Base-by-base conservation (phyloP, 2,113 vertebrate genomes). In the Ranitomeya variabilis region DNA sequence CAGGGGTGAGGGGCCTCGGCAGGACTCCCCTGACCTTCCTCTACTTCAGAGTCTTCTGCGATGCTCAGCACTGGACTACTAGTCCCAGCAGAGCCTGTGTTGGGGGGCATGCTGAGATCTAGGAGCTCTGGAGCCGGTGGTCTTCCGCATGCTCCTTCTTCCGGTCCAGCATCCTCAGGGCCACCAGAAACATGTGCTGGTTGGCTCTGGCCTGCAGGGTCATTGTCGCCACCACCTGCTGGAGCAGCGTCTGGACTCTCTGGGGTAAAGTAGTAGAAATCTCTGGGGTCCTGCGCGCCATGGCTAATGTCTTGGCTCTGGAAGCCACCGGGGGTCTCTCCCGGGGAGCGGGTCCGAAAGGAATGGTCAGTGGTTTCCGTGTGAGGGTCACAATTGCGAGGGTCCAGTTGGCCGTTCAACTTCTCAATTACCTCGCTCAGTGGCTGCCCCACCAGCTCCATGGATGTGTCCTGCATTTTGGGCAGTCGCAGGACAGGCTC, bases 181-280 rank as follows among this genome's bases (percentile, higher is more conserved):
- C 97, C 86, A 98, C 96, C 90, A 96, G 93, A 90, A 96, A 97
- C 93, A 99, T 97, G 92, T 93, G 96, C 91, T 91, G 95, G 92
- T 95, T 97, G 95, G 95, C 97, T 90, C 96, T 93, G 89, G 97
- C 97, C 95, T 99, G 97, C 15, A 99, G 93, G 0, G 97, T 99
- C 98, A 99, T 98, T 80, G 97, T 96, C 54, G 97, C 98, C 85
- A 95, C 97, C 92, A 99, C 97, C 90, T 94, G 96, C 23, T 95
- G 95, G 71, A 97, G 92, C 90, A 98, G 95, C 4, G 90, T 95
- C 95, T 97, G 97, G 94, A 99, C 97, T 96, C 96, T 96, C 93
- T 0, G 96, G 1, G 96, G 98, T 96, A 98, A 97, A 97, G 95
- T 95, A 93, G 97, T 97, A 96, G 95, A 97, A 93, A 94, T 97